These are phyloP conservation scores for Plutomurus gul DNA, from an alignment of 1,140 invertebrate genomes.

Conservation along the genomic window DNA sequence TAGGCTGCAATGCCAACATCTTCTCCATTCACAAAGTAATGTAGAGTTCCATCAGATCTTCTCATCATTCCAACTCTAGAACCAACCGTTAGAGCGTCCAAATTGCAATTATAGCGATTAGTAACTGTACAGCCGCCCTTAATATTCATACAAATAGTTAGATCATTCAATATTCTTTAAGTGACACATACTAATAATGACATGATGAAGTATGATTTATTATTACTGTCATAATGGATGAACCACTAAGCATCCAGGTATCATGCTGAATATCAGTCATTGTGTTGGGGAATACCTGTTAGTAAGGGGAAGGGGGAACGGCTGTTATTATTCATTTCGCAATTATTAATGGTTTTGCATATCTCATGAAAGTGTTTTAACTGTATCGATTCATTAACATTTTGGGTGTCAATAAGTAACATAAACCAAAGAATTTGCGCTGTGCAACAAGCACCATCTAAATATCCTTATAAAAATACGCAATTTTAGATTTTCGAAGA, in stretches of 20 bases:
- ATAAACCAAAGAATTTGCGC: too few relatives aligned
- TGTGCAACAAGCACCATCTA: too few relatives aligned
- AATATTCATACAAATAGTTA: conserved; percentile 54
- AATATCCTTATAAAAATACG: too few relatives aligned
- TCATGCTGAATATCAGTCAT: conserved; percentile 90
- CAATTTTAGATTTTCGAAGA: too few relatives aligned
- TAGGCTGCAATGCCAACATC: conserved; percentile 86
- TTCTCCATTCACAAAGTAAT: conserved; percentile 88
- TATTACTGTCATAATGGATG: conserved; percentile 63
- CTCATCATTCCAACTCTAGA: conserved; percentile 86
- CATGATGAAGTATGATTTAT: not conserved
- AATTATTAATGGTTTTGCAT: too few relatives aligned
- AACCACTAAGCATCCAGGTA: conserved; percentile 88
- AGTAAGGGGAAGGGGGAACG: too few relatives aligned
- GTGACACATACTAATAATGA: not conserved
- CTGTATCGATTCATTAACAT: too few relatives aligned
- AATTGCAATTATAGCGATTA: conserved; percentile 80
- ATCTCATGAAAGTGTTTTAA: too few relatives aligned
- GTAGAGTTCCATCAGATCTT: conserved; percentile 78
- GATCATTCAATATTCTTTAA: not conserved
- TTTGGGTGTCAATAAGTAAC: too few relatives aligned
- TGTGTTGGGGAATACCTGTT: conserved; percentile 83
- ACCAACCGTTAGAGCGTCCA: conserved; percentile 76
- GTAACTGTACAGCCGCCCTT: conserved; percentile 80
- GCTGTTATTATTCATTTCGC: too few relatives aligned